Evolutionary conservation across 2,113 vertebrate genomes (phyloP), one percentile per base, ranked within the genome.

Genomic region (Pollimyrus isidori): DNA sequence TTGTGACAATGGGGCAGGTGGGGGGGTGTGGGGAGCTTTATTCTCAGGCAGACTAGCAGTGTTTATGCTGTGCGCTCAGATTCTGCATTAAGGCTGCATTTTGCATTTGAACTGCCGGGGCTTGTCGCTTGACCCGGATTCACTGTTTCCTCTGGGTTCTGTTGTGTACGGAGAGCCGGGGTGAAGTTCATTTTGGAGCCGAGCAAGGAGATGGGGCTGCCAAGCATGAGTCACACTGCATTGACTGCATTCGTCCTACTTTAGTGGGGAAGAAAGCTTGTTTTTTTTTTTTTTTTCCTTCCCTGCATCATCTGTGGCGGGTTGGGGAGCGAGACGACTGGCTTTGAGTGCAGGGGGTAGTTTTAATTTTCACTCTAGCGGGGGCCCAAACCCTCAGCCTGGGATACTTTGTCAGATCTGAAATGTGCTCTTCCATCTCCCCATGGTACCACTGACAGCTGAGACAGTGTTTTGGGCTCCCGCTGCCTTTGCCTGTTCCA

Each of bases 101-200:
- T 80, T 76, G 42, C 62, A 76, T 49, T 15, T 80, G 2, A 35
- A 5, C 1, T 23, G 46, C 46, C 3, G 45, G 23, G 10, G 17
- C 48, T 21, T 49, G 26, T 17, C 46, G 46, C 65, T 35, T 80
- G 26, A 76, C 21, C 21, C 1, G 45, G 65, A 9, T 17, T 45
- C 56, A 69, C 45, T 76, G 87, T 80, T 73, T 88, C 50, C 88
- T 73, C 39, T 88, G 83, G 88, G 88, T 91, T 94, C 94, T 94
- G 93, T 94, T 90, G 26, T 89, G 88, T 86, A 7, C 87, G 91
- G 92, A 92, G 91, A 91, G 89, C 89, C 89, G 42, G 56, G 80
- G 88, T 88, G 91, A 92, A 93, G 89, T 91, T 92, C 92, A 91
- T 92, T 92, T 93, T 92, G 92, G 92, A 92, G 87, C 65, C 87